Base-by-base conservation (phyloP, 2,113 vertebrate species). In the Chlamydotis undulata region DNA sequence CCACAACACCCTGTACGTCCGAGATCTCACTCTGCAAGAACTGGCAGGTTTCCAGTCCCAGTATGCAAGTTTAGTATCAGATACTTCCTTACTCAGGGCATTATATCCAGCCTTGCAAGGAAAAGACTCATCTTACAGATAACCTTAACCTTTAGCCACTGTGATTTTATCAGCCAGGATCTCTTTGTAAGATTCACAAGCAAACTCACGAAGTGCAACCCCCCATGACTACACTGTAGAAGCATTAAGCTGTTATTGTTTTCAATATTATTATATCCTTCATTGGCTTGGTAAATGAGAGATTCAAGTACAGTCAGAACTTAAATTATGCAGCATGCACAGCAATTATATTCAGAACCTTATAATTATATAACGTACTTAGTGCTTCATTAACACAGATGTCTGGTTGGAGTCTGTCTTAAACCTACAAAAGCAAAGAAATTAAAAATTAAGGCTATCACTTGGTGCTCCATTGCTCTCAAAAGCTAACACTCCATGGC, bases 321-420 rank as follows among this genome's bases (percentile, higher is more conserved):
- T 89, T 81, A 64, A 91, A 90, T 83, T 64, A 93, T 71, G 77
- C 49, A 87, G 56, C 52, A 87, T 13, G 57, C 57, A 55, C 33
- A 77, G 83, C 83, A 91, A 86, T 93, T 87, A 89, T 21, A 87
- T 70, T 81, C 73, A 81, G 53, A 82, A 83, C 49, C 70, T 84
- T 55, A 60, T 82, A 82, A 79, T 69, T 77, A 74, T 17, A 73
- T 37, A 63, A 43, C 25, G 64, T 47, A 52, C 53, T 85, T 63
- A 43, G 79, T 57, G 56, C n/a, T 85, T 90, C 80, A 92, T 87
- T 74, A 92, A 77, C 74, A 86, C 45, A 89, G 49, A 70, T 8
- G 7, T 60, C 63, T 74, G 88, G 78, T 1, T 69, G 28, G 41
- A 78, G 39, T 19, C 76, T 84, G 55, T 61, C 86, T 81, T 80